These are phyloP conservation scores for Cherax destructor DNA, from an alignment of 1,140 invertebrate genomes.

Conservation along the genomic window DNA sequence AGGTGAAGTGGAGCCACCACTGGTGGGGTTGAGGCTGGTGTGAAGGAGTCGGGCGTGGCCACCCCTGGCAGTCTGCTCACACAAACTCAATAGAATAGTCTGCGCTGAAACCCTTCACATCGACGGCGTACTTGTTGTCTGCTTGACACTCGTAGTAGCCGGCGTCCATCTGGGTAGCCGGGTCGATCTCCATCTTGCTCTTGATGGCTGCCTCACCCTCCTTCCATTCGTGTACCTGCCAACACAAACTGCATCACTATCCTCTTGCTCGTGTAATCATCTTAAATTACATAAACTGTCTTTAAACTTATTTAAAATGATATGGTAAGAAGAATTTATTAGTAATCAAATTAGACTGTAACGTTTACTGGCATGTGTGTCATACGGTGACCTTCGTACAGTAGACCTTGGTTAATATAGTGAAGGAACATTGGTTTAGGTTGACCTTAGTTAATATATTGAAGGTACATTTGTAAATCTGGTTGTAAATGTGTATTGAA, in stretches of 20 bases:
- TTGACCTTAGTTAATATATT: too few relatives aligned
- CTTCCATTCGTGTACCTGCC: slow-evolving; percentile 58
- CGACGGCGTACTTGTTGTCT: slow-evolving; percentile 63
- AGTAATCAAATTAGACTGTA: too few relatives aligned
- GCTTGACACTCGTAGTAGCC: slow-evolving; percentile 65
- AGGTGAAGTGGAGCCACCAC: background rate
- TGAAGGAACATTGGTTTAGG: too few relatives aligned
- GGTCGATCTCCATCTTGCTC: slow-evolving; percentile 65
- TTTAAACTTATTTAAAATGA: too few relatives aligned
- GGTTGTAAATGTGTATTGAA: too few relatives aligned
- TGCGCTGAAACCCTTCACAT: slow-evolving; percentile 58
- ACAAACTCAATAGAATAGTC: slow-evolving; percentile 53
- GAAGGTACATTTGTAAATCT: too few relatives aligned
- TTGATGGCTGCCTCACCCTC: slow-evolving; percentile 37
- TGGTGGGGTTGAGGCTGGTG: background rate
- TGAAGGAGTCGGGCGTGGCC: slow-evolving; percentile 3
- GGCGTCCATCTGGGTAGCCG: slow-evolving; percentile 62
- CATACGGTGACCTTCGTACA: too few relatives aligned
- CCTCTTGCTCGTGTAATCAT: too few relatives aligned
- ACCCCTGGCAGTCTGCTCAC: background rate
- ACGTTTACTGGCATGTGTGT: too few relatives aligned
- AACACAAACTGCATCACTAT: background rate
- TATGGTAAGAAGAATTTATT: too few relatives aligned
- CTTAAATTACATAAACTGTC: too few relatives aligned
- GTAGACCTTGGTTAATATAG: too few relatives aligned